Conservation (phyloP, 37 sponge, comb jelly and placozoan species). For the Corticium candelabrum region DNA sequence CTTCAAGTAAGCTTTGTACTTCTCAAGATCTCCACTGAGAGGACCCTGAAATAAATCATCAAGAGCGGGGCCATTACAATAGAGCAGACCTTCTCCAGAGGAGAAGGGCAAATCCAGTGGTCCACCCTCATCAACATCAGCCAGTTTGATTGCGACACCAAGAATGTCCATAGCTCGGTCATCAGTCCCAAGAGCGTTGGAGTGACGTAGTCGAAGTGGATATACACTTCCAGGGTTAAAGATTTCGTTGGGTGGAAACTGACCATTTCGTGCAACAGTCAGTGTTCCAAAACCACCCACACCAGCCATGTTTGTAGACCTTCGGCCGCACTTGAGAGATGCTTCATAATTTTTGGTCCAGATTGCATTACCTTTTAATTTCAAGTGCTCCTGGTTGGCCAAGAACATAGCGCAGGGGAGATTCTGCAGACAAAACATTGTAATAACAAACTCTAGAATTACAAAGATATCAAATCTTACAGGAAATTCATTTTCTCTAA, state of each 20-base stretch:
- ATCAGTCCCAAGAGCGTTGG: neutral
- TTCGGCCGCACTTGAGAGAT: neutral
- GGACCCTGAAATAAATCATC: neutral
- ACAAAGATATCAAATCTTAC: too few species aligned
- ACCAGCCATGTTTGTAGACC: neutral
- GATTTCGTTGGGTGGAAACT: neutral
- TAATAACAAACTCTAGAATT: too few species aligned
- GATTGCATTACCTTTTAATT: neutral
- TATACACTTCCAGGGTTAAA: neutral
- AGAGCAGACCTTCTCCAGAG: neutral
- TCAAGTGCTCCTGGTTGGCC: neutral
- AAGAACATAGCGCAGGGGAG: neutral
- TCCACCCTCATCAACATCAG: neutral
- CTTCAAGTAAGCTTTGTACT: neutral
- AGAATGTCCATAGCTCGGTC: neutral
- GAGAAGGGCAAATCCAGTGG: neutral
- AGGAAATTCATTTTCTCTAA: too few species aligned
- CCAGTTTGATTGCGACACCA: neutral
- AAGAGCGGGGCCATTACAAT: neutral
- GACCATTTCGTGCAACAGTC: neutral
- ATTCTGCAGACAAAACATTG: too few species aligned
- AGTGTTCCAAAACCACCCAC: neutral
- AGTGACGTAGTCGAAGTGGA: constrained; percentile 14
- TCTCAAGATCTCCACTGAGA: neutral
- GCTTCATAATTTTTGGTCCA: neutral